Base-by-base conservation (phyloP, 2,888 invertebrate genomes). In the Polydrusus pterygomalis region DNA sequence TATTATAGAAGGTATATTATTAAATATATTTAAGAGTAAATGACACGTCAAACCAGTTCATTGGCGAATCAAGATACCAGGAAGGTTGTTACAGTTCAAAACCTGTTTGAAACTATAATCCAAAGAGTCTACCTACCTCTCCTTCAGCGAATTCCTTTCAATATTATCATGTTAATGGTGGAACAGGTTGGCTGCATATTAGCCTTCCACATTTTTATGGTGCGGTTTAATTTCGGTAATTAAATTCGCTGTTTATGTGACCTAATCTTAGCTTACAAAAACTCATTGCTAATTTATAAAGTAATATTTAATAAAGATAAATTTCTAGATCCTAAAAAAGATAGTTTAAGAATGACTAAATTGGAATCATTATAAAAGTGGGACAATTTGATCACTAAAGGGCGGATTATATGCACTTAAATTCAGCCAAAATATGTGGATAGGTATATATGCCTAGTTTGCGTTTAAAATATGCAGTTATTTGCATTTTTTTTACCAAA, bases 41-140 rank as follows among this genome's bases (percentile, higher is more conserved):
- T 60, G 38, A 60, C 58, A 60, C 58, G 38, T 60, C 17, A 38
- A 60, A 60, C 58, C 58, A 60, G 58, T 60, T 38, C 38, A 60
- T 15, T 60, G 15, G 58, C 58, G 58, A 60, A 60, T 60, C 58
- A 60, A 60, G 58, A 60, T 60, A 60, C 58, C 58, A 38, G 38
- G 38, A 60, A 60, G 58, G 58, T 60, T 60, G 38, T 38, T 60
- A 38, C 38, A 60, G 58, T 60, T 60, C 58, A 38, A 60, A 60
- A 60, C 58, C 58, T 18, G 58, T 60, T 60, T 60, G 17, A 60
- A 60, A 60, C 38, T 60, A 60, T 60, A 38, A 38, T 60, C 58
- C 17, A 40, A 60, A 15, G 18, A 38, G 58, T 2, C 58, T 60
- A 60, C 58, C 58, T 38, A 60, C 38, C 58, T 60, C 38, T 60